phyloP scores from a whole-genome alignment of 2,113 vertebrate genomes.

The Cyanoderma ruficeps region DNA sequence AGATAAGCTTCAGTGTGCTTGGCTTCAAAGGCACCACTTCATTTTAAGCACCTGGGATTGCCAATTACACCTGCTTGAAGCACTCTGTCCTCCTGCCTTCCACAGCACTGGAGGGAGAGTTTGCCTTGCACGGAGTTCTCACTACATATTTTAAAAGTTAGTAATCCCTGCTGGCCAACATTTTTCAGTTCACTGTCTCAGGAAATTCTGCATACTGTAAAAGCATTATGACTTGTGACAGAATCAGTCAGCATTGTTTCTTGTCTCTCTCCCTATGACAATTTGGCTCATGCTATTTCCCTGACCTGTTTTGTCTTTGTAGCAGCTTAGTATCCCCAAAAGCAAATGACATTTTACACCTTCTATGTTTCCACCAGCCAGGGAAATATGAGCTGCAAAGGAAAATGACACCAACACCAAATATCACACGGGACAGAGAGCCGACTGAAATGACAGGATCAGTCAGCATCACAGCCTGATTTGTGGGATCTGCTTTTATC shows the following conservation, averaged over 20 bases:
- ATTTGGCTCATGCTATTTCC: neutral
- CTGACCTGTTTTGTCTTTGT: neutral
- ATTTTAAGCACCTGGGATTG: neutral
- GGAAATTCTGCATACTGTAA: neutral
- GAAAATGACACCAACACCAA: neutral
- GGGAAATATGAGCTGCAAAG: neutral
- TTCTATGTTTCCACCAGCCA: neutral
- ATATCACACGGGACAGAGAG: neutral
- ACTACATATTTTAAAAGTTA: neutral
- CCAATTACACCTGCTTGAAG: neutral
- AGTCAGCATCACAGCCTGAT: neutral
- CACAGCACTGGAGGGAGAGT: neutral
- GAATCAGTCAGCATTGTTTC: neutral
- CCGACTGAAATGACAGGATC: neutral
- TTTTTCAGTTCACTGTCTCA: neutral
- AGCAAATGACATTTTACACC: neutral
- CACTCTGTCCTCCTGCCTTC: neutral
- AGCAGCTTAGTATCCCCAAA: neutral
- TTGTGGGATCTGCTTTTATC: neutral
- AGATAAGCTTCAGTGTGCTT: neutral
- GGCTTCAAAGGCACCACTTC: neutral
- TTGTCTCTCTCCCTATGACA: neutral
- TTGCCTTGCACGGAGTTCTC: neutral
- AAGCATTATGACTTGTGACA: neutral
- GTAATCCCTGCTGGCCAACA: neutral